These are phyloP conservation scores for Sigmodon hispidus DNA, from an alignment of 2,113 vertebrate genomes.

Conservation along the genomic window DNA sequence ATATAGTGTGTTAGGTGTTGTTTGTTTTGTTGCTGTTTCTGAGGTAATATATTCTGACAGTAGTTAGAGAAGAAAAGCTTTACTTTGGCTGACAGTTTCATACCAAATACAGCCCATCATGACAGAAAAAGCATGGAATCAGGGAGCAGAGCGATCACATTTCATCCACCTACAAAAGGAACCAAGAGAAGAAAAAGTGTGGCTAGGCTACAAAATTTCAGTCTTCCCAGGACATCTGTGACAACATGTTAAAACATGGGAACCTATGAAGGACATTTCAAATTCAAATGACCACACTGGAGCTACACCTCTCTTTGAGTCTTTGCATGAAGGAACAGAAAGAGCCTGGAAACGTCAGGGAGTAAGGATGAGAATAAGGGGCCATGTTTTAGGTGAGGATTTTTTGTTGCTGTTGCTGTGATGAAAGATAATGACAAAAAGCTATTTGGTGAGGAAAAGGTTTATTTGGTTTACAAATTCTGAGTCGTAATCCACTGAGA, in stretches of 20 bases:
- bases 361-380: not conserved
- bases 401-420: too few species aligned
- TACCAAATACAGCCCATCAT: too few species aligned
- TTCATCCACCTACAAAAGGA: not conserved
- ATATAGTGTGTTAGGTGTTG: not conserved
- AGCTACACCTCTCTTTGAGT: not conserved
- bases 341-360: not conserved
- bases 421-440: not conserved
- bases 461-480: not conserved
- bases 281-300: not conserved
- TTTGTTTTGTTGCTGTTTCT: not conserved
- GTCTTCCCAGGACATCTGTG: too few species aligned
- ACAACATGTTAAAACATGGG: not conserved
- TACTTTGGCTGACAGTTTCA: not conserved
- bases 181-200: not conserved
- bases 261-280: not conserved
- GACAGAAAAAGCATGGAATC: too few species aligned
- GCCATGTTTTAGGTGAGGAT: not conserved
- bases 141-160: not conserved
- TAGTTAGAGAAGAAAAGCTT: not conserved
- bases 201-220: too few species aligned
- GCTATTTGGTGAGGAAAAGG: not conserved
- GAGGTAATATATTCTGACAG: not conserved
- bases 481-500: not conserved
- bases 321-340: not conserved